Evolutionary conservation across 2,888 invertebrate genomes (phyloP).

Genomic region (Trisateles emortualis): DNA sequence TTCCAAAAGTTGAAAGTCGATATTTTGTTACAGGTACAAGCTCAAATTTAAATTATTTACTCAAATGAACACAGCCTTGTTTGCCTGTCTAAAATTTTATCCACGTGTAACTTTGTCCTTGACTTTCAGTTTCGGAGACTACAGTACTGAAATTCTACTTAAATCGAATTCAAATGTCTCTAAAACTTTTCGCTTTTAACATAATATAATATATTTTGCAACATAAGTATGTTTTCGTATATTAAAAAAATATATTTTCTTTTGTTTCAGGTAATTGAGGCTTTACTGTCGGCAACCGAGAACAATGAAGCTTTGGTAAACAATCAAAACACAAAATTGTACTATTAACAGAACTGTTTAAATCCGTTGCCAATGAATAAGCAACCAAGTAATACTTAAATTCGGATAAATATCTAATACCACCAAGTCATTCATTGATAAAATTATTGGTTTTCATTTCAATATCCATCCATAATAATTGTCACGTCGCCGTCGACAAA

Average conservation of each 20-base stretch:
- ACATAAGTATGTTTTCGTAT: background rate
- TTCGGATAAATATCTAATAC: slow-evolving; percentile 6
- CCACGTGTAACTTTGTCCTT: background rate
- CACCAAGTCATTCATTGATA: background rate
- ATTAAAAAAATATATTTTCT: slow-evolving; percentile 10
- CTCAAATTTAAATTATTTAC: no score
- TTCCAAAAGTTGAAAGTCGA: no score
- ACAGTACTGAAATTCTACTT: background rate
- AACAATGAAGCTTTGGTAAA: slow-evolving; percentile 25
- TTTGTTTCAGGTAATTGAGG: slow-evolving; percentile 39
- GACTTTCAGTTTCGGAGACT: background rate
- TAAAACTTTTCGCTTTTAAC: background rate
- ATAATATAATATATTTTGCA: background rate
- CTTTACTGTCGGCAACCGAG: slow-evolving; percentile 8
- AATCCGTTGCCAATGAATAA: background rate
- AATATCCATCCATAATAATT: no score
- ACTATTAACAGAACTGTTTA: no score
- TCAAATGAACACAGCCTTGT: no score
- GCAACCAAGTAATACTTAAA: slow-evolving; percentile 5
- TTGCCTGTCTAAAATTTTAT: background rate
- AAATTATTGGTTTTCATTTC: background rate
- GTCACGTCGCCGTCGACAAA: no score
- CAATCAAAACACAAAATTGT: slow-evolving; percentile 21
- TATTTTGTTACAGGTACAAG: no score
- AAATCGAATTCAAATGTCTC: background rate